Evolutionary conservation across 2,888 invertebrate genomes (phyloP).

Genomic region (Drosophila mayaguana): DNA sequence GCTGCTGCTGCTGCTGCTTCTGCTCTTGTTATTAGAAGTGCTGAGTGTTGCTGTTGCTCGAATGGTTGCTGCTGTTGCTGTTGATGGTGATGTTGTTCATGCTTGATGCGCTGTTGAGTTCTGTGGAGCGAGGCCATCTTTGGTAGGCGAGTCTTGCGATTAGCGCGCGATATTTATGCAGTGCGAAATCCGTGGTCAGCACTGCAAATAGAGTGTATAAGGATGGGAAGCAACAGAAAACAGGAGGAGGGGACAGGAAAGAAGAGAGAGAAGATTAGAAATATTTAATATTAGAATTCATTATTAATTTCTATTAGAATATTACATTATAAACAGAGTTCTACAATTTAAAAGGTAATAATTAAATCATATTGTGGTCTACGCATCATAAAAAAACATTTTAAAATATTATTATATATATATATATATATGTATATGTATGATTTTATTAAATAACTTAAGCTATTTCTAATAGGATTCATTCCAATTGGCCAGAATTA

Average conservation of each 20-base stretch:
- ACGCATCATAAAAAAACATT: too few species aligned
- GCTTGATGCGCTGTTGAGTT: constrained; percentile 21
- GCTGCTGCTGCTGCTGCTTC: constrained; percentile 16
- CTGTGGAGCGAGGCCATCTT: constrained; percentile 61
- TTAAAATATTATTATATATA: too few species aligned
- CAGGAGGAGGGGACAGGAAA: neutral
- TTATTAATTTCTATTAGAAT: too few species aligned
- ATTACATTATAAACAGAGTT: neutral
- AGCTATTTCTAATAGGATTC: too few species aligned
- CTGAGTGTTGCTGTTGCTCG: constrained; percentile 20
- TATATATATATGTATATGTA: too few species aligned
- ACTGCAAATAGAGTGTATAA: constrained; percentile 29
- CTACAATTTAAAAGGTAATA: too few species aligned
- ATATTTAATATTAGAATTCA: neutral
- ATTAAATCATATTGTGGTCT: too few species aligned
- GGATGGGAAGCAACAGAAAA: neutral
- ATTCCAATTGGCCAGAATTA: too few species aligned
- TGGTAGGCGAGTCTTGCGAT: constrained; percentile 14
- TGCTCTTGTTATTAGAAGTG: constrained; percentile 14
- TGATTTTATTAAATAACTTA: too few species aligned
- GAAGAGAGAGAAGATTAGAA: neutral
- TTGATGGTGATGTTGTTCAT: constrained; percentile 37
- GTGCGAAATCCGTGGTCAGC: constrained; percentile 39
- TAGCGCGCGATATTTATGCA: constrained; percentile 22
- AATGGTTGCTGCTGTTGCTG: constrained; percentile 32